These are phyloP conservation scores for Brachyalestes nurse DNA, from an alignment of 2,797 vertebrate genomes.

Conservation along the genomic window DNA sequence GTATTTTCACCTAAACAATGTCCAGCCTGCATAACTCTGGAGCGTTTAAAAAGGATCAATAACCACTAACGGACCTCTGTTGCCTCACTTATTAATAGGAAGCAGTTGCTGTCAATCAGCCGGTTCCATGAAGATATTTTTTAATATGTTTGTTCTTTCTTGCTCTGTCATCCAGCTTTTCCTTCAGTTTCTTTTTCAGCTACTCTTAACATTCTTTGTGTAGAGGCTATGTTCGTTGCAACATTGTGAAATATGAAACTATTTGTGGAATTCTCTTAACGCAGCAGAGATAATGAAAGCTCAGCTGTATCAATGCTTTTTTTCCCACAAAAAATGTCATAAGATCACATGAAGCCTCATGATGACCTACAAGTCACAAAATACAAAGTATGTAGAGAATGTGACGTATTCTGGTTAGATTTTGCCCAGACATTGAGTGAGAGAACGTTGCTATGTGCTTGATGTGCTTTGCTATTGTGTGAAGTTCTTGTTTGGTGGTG, in stretches of 20 bases:
- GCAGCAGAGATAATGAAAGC: conserved; percentile 12
- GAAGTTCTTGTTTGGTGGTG: conserved; percentile 28
- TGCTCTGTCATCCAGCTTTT: background rate
- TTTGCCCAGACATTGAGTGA: background rate
- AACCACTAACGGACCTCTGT: background rate
- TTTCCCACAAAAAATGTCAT: background rate
- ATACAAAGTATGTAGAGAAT: background rate
- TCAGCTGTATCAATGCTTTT: background rate
- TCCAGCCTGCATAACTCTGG: background rate
- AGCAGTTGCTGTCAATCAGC: background rate
- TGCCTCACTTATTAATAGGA: background rate
- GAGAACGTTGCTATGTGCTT: conserved; percentile 19
- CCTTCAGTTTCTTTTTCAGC: background rate
- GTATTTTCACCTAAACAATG: background rate
- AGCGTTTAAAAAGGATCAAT: background rate
- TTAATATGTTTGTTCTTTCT: background rate
- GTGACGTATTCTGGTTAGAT: background rate
- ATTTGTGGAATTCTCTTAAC: background rate
- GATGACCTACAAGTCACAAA: background rate
- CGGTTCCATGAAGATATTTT: background rate
- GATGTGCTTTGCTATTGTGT: conserved; percentile 13
- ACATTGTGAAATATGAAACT: background rate
- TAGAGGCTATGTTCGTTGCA: background rate
- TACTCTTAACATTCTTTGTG: background rate
- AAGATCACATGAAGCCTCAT: conserved; percentile 29